Conservation (phyloP, 2,888 invertebrate species). For the Meghimatium bilineatum region DNA sequence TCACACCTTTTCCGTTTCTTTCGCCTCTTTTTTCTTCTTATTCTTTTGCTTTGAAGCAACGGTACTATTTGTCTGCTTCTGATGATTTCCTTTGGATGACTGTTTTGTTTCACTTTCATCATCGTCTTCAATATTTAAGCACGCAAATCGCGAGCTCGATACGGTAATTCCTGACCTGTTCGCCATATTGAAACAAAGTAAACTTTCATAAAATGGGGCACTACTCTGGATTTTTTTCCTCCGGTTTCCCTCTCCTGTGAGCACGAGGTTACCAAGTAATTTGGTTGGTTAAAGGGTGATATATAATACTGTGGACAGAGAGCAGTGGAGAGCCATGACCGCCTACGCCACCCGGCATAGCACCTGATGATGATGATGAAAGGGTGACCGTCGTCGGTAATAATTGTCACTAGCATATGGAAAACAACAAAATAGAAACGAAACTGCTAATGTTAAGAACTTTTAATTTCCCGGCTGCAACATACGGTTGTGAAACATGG, state of each 20-base stretch:
- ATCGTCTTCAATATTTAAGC: slow-evolving; percentile 86
- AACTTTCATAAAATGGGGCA: slow-evolving; percentile 2
- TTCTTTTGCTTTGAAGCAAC: slow-evolving; percentile 57
- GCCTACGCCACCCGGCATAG: no score
- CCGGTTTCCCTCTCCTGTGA: not conserved
- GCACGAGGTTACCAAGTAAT: not conserved
- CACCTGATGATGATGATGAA: no score
- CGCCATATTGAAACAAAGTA: slow-evolving; percentile 46
- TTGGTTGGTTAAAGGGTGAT: no score
- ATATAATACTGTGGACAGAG: no score
- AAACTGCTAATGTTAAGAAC: no score
- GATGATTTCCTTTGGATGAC: slow-evolving; percentile 45
- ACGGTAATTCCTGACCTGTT: slow-evolving; percentile 51
- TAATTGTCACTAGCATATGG: no score
- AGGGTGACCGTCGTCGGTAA: no score
- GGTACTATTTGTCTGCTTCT: slow-evolving; percentile 48
- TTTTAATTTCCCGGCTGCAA: no score
- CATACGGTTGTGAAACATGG: no score
- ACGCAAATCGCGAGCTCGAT: slow-evolving; percentile 83
- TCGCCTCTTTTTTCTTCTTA: slow-evolving; percentile 66
- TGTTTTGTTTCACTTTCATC: slow-evolving; percentile 78
- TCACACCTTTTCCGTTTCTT: slow-evolving; percentile 52
- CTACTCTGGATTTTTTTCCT: not conserved
- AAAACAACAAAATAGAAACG: no score
- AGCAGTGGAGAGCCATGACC: no score